These are phyloP conservation scores for Sternotherus odoratus DNA, from an alignment of 2,797 vertebrate species.

Conservation along the genomic window DNA sequence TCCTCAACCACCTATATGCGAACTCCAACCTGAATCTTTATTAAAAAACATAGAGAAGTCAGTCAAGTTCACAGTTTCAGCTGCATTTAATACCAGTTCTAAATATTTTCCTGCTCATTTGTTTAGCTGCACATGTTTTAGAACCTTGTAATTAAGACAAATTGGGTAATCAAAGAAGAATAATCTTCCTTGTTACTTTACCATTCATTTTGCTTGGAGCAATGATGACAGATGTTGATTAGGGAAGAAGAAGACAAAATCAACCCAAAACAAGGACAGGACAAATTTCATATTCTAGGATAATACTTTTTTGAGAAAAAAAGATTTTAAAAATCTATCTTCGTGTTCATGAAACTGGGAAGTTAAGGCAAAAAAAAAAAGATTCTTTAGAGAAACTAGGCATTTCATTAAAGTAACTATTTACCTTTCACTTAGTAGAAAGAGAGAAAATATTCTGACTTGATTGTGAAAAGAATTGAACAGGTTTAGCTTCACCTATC, in stretches of 20 bases:
- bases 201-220: constrained; percentile 78
- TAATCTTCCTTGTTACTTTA: constrained; percentile 80
- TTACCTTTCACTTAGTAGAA: constrained; percentile 1
- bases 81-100: constrained; percentile 67
- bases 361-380: constrained; percentile 30
- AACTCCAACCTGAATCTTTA: constrained; percentile 69
- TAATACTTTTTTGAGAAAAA: constrained; percentile 33
- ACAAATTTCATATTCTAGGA: constrained; percentile 58
- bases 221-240: constrained; percentile 78
- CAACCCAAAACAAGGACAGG: constrained; percentile 46
- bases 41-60: constrained; percentile 70
- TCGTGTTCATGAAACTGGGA: constrained; percentile 29
- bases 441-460: constrained; percentile 33
- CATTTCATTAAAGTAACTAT: constrained; percentile 48
- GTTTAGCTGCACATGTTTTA: constrained; percentile 75
- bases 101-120: constrained; percentile 74
- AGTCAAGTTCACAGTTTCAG: constrained; percentile 69
- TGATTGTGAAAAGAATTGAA: constrained; percentile 9
- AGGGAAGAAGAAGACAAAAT: constrained; percentile 53
- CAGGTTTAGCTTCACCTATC: not conserved
- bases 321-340: constrained; percentile 55
- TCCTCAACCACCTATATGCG: constrained; percentile 59
- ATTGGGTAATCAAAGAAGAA: constrained; percentile 81
- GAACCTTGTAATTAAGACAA: constrained; percentile 82
- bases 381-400: constrained; percentile 51